These are phyloP conservation scores for Ichneumon xanthorius DNA, from an alignment of 2,888 invertebrate genomes.

Conservation along the genomic window DNA sequence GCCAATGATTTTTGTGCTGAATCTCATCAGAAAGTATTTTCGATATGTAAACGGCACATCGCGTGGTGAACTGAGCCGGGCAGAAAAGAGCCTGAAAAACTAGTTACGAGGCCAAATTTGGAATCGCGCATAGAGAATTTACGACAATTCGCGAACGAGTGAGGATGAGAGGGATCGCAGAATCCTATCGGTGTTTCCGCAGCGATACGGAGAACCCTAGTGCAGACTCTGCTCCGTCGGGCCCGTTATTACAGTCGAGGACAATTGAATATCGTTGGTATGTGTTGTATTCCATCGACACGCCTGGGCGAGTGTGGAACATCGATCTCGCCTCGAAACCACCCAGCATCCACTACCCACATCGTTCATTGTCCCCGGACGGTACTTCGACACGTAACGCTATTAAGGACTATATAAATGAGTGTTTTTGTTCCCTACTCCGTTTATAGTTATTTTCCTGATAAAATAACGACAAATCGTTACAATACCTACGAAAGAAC, in stretches of 20 bases:
- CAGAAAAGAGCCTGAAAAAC: constrained; percentile 37
- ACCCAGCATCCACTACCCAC: constrained; percentile 14
- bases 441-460: constrained; percentile 24
- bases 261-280: constrained; percentile 50
- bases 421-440: constrained; percentile 22
- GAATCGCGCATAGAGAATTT: constrained; percentile 46
- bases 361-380: constrained; percentile 34
- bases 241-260: constrained; percentile 50
- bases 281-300: background rate
- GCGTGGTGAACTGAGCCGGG: background rate
- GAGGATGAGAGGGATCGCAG: constrained; percentile 31
- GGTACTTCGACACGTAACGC: constrained; percentile 41
- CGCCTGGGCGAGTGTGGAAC: background rate
- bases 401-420: constrained; percentile 39
- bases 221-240: constrained; percentile 9
- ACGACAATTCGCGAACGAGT: constrained; percentile 3
- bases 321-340: constrained; percentile 9
- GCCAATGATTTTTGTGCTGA: constrained; percentile 25
- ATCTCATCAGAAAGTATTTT: constrained; percentile 38
- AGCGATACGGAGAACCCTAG: constrained; percentile 16
- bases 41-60: background rate
- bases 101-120: constrained; percentile 41
- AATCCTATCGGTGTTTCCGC: constrained; percentile 17
- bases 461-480: constrained; percentile 25
- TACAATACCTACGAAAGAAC: background rate